These are phyloP conservation scores for Scaptomyza cyrtandrae DNA, from an alignment of 2,888 invertebrate genomes.

Conservation along the genomic window DNA sequence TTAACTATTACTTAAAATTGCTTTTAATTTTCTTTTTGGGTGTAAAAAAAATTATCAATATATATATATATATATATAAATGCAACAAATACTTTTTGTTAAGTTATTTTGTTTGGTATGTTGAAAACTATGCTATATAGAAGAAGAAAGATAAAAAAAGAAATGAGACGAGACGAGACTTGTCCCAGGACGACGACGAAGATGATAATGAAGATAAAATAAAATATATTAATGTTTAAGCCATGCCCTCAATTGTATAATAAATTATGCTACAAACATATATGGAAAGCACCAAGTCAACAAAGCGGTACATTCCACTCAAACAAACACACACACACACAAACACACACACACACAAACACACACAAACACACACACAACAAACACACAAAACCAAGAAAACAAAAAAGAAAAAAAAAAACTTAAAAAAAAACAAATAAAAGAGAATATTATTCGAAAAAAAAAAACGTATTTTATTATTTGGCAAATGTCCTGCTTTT, in stretches of 20 bases:
- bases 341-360: conserved; percentile 40
- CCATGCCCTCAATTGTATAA: conserved; percentile 83
- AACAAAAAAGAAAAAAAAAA: conserved; percentile 62
- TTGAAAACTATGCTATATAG: conserved; percentile 60
- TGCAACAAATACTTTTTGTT: conserved; percentile 37
- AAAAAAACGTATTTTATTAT: conserved; percentile 59
- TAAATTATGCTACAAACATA: conserved; percentile 67
- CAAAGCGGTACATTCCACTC: conserved; percentile 71
- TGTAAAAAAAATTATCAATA: conserved; percentile 46
- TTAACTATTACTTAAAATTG: conserved; percentile 55
- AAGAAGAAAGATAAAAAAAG: conserved; percentile 4
- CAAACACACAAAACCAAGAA: conserved; percentile 61
- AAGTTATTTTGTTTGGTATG: conserved; percentile 71
- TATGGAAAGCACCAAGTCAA: conserved; percentile 72
- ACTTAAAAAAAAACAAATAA: conserved; percentile 75
- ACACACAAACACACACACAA: conserved; percentile 27
- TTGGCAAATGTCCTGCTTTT: conserved; percentile 50
- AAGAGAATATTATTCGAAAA: conserved; percentile 79
- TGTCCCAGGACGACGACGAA: conserved; percentile 19
- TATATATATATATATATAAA: too few relatives aligned
- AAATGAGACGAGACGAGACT: conserved; percentile 33
- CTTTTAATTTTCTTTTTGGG: conserved; percentile 57
- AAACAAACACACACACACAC: conserved; percentile 66
- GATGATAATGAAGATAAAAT: conserved; percentile 25
- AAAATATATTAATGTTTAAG: conserved; percentile 74